These are phyloP conservation scores for Diadema setosum DNA, from an alignment of 35 echinoderm and acorn worm species.

Conservation along the genomic window DNA sequence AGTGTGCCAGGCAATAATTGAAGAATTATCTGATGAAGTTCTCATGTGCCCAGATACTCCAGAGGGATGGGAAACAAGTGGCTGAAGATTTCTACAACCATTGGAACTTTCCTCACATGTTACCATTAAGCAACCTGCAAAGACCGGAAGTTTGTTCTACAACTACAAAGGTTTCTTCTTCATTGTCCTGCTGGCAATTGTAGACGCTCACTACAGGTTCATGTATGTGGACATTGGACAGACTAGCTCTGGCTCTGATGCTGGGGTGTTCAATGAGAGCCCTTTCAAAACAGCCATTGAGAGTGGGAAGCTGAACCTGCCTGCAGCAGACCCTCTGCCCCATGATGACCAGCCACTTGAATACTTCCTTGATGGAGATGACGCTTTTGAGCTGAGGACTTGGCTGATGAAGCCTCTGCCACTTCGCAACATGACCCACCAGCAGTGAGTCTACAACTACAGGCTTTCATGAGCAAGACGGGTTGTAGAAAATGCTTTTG, in stretches of 20 bases:
- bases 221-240: conserved; percentile 26
- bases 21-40: not conserved
- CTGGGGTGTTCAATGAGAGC: not conserved
- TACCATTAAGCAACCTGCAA: not conserved
- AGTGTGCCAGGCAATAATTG: no score
- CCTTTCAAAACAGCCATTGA: not conserved
- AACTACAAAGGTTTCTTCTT: conserved; percentile 29
- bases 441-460: conserved; percentile 37
- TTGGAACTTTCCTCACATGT: conserved; percentile 35
- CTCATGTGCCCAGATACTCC: not conserved
- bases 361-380: conserved; percentile 31
- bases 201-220: conserved; percentile 39
- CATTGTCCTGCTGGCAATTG: conserved; percentile 16
- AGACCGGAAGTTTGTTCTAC: not conserved
- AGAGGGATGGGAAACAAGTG: conserved; percentile 27
- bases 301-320: not conserved
- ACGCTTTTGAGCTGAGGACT: not conserved
- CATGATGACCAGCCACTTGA: not conserved
- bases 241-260: conserved; percentile 4
- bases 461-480: not conserved
- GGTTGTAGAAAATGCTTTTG: conserved; percentile 46
- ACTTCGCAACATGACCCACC: not conserved
- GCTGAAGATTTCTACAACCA: not conserved
- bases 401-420: conserved; percentile 35
- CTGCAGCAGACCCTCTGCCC: no score